Conservation (phyloP, 2,797 vertebrate genomes). For the Pogonophryne albipinna region DNA sequence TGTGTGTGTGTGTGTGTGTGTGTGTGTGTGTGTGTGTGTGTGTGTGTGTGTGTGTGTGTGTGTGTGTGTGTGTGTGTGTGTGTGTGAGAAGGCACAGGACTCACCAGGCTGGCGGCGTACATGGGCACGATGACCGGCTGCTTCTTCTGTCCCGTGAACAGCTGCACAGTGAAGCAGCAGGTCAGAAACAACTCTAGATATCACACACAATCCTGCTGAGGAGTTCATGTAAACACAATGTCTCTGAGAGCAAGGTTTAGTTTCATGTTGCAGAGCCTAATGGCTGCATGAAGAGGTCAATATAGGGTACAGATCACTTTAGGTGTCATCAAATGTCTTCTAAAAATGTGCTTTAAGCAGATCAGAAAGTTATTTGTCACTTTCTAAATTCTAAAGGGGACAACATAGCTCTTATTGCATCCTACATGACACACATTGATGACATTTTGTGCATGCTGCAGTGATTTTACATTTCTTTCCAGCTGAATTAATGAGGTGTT, state of each 20-base stretch:
- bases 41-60: no score
- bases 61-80: neutral
- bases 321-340: neutral
- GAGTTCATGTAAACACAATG: neutral
- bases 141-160: slow-evolving; percentile 99
- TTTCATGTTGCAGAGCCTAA: neutral
- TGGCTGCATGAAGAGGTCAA: slow-evolving; percentile 1
- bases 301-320: slow-evolving; percentile 6
- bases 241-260: neutral
- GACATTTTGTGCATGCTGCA: accelerated
- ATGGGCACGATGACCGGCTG: slow-evolving; percentile 98
- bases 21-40: no score
- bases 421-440: neutral
- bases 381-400: neutral
- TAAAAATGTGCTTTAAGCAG: neutral
- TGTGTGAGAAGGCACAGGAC: slow-evolving; percentile 70
- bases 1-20: no score
- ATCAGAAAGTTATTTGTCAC: no score
- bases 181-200: slow-evolving; percentile 1
- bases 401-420: no score
- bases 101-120: slow-evolving; percentile 98
- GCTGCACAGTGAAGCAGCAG: slow-evolving; percentile 77
- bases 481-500: neutral
- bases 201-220: neutral
- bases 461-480: neutral